Evolutionary conservation across 2,113 vertebrate species (phyloP), one percentile per base, ranked within the genome.

Genomic region (Varanus komodoensis): DNA sequence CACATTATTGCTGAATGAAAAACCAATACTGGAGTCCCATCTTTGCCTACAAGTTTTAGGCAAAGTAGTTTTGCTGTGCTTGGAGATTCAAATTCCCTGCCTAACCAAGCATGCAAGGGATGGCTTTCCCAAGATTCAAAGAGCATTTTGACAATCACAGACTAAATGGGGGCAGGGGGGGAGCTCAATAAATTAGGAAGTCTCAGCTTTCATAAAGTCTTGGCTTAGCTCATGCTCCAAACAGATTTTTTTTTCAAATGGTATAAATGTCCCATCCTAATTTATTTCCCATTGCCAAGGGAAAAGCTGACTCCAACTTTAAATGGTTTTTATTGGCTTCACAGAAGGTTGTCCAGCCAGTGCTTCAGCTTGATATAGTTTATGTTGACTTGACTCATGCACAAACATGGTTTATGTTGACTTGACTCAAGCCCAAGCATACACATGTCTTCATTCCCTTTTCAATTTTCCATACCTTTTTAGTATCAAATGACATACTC

Each of bases 261-360:
- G 85, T 91, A 89, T 80, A 85, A 89, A 92, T 52, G 44, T 89
- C 91, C 88, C 79, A 69, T 90, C 82, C 89, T 92, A 52, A 52
- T 93, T 95, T 93, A 86, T 75, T 75, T 95, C 73, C 48, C 29
- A 80, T 68, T 92, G 90, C 91, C 92, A 93, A 92, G 95, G 82
- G 88, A 84, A 92, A 96, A 87, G 38, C 90, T 95, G 94, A 88
- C 0, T 0, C 78, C 71, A 91, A 92, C 79, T 94, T 93, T 90
- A 89, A 96, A 93, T 94, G 61, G 85, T 95, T 97, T 96, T 82
- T 80, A 69, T 83, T 95, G 90, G 89, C 91, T 95, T 81, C 75
- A 94, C 86, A 89, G 25, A 94, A 44, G 14, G 32, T 87, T 95
- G 75, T 74, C 92, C 69, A 94, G 93, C 93, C 93, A 93, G 27